Evolutionary conservation across 2,888 invertebrate species (phyloP), one percentile per base, ranked within the genome.

Genomic region (Pandemis cinnamomeana): DNA sequence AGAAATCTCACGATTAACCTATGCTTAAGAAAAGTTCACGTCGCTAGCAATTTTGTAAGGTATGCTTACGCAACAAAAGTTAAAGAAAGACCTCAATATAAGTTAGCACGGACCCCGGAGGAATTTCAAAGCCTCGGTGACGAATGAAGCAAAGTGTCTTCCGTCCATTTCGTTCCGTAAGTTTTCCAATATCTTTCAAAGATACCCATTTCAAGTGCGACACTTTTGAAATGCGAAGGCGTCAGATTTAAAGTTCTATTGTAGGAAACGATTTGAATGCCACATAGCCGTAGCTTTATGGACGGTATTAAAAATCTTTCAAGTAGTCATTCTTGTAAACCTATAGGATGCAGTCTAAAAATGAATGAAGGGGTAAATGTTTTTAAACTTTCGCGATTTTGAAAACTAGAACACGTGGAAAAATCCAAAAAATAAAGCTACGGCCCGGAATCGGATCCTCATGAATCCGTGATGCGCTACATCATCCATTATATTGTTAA

Each of bases 111-210:
- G n/a, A 48, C 13, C 46, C 8, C 27, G 55, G 27, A 58, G 55
- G 42, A 67, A n/a, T 60, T 41, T 67, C 51, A 75, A 44, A 46
- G n/a, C 64, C 51, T 11, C 64, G 42, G 41, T 66, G 66, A 71
- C 44, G 51, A 75, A 67, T 68, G 46, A 63, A 68, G 55, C 69
- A 44, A 69, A 71, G 13, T 60, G 44, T 36, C 7, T 36, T 41
- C 46, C 58, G 61, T 55, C 74, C 67, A 74, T 67, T 67, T 53
- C 67, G 61, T 55, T 55, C 58, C 46, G 11, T 58, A 77, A 75
- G 71, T 77, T 77, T 77, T 77, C 68, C 77, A 77, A 77, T 77
- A 77, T 67, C 60, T 61, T 53, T 72, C 71, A 66, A 62, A 69
- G 66, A 66, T 53, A 71, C 53, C 55, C 64, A 71, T 76, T 63